phyloP scores from a whole-genome alignment of 2,797 vertebrate species.

The Pithecia hirsuta region DNA sequence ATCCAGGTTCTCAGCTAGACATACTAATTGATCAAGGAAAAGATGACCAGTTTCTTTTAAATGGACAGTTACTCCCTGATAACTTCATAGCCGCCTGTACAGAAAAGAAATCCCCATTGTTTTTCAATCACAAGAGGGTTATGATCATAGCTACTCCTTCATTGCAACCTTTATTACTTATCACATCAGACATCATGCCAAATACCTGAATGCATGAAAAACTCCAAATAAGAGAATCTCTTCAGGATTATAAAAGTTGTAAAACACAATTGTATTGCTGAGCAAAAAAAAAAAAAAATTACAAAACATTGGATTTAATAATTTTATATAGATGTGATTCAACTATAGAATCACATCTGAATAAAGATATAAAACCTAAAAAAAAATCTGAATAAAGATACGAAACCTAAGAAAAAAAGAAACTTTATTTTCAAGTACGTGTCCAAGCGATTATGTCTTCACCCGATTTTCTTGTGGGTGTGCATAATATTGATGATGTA shows the following conservation, averaged over 20 bases:
- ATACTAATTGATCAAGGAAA: conserved; percentile 96
- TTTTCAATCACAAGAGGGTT: conserved; percentile 94
- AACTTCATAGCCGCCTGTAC: conserved; percentile 96
- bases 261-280: not conserved
- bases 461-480: not conserved
- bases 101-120: conserved; percentile 92
- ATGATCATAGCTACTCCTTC: conserved; percentile 97
- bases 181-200: conserved; percentile 97
- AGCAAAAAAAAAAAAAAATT: not conserved
- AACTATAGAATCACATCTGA: conserved; percentile 52
- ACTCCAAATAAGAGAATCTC: not conserved
- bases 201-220: conserved; percentile 90
- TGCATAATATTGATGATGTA: not conserved
- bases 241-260: not conserved
- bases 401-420: not conserved
- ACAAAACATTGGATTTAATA: not conserved
- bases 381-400: conserved; percentile 44
- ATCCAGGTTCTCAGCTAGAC: conserved; percentile 91
- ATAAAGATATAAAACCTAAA: conserved; percentile 36
- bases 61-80: conserved; percentile 94
- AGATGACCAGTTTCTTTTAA: conserved; percentile 95
- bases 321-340: not conserved
- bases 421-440: not conserved
- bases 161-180: conserved; percentile 94
- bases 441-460: not conserved